Percentiles rank a stretch among this genome's conserved stretches.
These are phyloP conservation scores for Gallinago undulata DNA, from an alignment of 2,113 vertebrate genomes.

Conservation along the genomic window DNA sequence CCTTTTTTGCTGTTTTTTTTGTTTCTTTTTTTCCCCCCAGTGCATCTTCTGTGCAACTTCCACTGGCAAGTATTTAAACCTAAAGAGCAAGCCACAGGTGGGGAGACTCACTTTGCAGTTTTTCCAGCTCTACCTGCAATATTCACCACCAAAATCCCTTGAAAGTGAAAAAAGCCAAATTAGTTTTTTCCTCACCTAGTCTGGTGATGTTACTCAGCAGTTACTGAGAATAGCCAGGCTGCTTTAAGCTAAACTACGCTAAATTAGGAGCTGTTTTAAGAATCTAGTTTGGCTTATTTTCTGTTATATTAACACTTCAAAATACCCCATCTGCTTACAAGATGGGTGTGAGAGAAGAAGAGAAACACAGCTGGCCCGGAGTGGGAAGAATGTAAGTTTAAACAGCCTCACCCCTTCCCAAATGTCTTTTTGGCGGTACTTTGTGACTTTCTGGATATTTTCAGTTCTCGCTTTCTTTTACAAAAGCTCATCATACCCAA, in stretches of 20 bases:
- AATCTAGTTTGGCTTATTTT: conserved; percentile 34
- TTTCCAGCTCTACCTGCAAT: not conserved
- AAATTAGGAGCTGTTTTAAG: conserved; percentile 54
- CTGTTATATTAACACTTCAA: conserved; percentile 54
- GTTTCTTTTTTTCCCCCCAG: rapidly evolving
- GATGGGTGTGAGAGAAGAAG: conserved; percentile 50
- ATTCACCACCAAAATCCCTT: not conserved
- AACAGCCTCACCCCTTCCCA: conserved; percentile 58
- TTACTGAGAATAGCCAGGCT: not conserved
- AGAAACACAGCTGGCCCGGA: conserved; percentile 58
- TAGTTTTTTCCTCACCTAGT: conserved; percentile 4
- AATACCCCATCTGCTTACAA: conserved; percentile 64
- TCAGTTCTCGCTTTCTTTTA: conserved; percentile 54
- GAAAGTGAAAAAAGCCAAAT: not conserved
- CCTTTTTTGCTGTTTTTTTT: not conserved
- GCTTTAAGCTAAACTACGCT: not conserved
- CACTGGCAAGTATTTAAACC: not conserved
- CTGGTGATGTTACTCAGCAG: not conserved
- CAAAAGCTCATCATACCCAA: conserved; percentile 47
- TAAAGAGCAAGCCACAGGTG: not conserved
- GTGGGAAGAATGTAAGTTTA: conserved; percentile 60
- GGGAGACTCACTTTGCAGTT: not conserved
- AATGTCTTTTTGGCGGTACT: conserved; percentile 52
- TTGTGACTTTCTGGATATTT: conserved; percentile 62
- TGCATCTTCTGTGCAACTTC: not conserved